Percentiles rank a stretch among this genome's conserved stretches.
Conservation (phyloP, 2,888 invertebrate genomes). For the Leptinotarsa tumamoca region DNA sequence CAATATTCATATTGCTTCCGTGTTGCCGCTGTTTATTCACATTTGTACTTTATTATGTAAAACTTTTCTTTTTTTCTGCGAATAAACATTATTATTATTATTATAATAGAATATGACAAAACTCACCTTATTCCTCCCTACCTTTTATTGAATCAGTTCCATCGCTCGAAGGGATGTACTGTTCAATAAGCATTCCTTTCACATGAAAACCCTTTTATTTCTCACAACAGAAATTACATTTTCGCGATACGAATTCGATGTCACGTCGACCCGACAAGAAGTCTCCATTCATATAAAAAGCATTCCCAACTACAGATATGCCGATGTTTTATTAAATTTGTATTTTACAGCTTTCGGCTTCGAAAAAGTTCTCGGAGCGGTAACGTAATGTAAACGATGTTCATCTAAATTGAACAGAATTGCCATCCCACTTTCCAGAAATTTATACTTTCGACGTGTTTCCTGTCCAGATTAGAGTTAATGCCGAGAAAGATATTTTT, state of each 20-base stretch:
- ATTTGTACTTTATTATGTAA: too few relatives aligned
- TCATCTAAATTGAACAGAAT: slow-evolving; percentile 7
- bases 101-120: neutral
- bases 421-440: neutral
- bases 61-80: too few relatives aligned
- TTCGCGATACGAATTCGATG: neutral
- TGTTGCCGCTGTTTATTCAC: too few relatives aligned
- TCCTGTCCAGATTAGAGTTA: neutral
- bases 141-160: neutral
- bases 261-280: neutral
- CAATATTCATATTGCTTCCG: too few relatives aligned
- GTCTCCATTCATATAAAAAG: slow-evolving; percentile 4
- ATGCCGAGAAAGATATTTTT: neutral
- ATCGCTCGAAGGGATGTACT: neutral
- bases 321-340: slow-evolving; percentile 2
- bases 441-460: slow-evolving; percentile 4
- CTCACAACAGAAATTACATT: neutral
- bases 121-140: neutral
- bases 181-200: neutral
- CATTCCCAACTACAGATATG: neutral
- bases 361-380: neutral
- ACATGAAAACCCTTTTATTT: neutral
- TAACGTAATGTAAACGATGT: neutral
- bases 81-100: too few relatives aligned
- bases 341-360: slow-evolving; percentile 7